Conservation (phyloP, 2,113 vertebrate genomes). For the Nematolebias whitei region DNA sequence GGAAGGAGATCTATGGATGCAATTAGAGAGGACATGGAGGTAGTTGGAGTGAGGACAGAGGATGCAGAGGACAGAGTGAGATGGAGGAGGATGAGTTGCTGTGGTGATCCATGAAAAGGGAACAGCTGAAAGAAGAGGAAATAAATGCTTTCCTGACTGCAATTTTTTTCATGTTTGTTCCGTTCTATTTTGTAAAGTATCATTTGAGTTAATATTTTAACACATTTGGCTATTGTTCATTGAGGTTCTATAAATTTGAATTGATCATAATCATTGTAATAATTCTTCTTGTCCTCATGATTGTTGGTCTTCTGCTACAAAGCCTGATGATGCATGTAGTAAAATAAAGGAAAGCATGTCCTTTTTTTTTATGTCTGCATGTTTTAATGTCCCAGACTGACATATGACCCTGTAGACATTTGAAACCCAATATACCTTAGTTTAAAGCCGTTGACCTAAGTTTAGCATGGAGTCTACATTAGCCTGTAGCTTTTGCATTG, state of each 20-base stretch:
- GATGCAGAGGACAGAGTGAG: no score
- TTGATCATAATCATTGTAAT: background rate
- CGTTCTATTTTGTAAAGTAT: background rate
- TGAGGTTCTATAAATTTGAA: no score
- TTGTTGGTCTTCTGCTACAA: constrained; percentile 9
- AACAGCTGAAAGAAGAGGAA: no score
- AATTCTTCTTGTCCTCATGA: background rate
- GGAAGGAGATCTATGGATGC: no score
- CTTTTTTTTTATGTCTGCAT: background rate
- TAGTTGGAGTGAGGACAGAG: no score
- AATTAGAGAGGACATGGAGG: no score
- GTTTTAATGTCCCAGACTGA: background rate
- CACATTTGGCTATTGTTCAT: background rate
- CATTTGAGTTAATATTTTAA: background rate
- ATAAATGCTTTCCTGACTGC: no score
- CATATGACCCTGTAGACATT: constrained; percentile 22
- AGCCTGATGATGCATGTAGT: background rate
- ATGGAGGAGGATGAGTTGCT: no score
- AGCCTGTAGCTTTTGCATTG: constrained; percentile 19
- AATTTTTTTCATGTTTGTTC: background rate
- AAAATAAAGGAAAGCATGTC: background rate
- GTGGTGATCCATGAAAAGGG: no score
- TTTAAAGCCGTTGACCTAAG: constrained; percentile 39
- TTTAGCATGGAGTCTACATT: constrained; percentile 48
- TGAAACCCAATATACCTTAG: constrained; percentile 30